Evolutionary conservation across 23 tunicate genomes (phyloP).

Genomic region (Pegea sp.): DNA sequence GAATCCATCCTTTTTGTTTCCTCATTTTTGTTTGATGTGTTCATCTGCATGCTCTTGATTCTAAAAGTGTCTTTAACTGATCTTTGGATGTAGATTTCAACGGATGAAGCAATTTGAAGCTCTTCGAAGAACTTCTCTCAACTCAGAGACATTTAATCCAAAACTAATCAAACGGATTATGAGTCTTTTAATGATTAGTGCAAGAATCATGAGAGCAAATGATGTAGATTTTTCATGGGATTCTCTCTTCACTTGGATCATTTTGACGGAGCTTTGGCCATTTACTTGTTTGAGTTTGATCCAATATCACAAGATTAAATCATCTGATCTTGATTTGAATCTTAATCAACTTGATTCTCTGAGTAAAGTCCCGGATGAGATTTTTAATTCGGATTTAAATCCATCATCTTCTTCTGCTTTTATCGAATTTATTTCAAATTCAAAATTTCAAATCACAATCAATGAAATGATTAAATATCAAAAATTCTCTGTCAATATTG

Average conservation of each 20-base stretch:
- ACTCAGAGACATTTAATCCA: constrained; percentile 6
- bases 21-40: no score
- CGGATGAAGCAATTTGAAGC: constrained; percentile 1
- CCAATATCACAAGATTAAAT: constrained; percentile 1
- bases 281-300: constrained; percentile 41
- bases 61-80: no score
- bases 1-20: no score
- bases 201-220: constrained; percentile 60
- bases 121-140: not conserved
- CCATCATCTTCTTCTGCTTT: no score
- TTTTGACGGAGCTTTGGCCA: constrained; percentile 78
- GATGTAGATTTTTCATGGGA: constrained; percentile 48
- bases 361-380: no score
- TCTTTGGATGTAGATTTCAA: not conserved
- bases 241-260: constrained; percentile 54
- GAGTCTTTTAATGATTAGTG: constrained; percentile 42
- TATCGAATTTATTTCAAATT: not conserved
- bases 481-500: constrained; percentile 42
- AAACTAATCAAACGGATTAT: constrained; percentile 61
- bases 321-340: no score
- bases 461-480: constrained; percentile 32
- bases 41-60: no score
- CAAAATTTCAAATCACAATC: constrained; percentile 8
- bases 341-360: no score
- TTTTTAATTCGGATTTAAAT: no score